Evolutionary conservation across 1,140 invertebrate species (phyloP).

Genomic region (Maniola jurtina): DNA sequence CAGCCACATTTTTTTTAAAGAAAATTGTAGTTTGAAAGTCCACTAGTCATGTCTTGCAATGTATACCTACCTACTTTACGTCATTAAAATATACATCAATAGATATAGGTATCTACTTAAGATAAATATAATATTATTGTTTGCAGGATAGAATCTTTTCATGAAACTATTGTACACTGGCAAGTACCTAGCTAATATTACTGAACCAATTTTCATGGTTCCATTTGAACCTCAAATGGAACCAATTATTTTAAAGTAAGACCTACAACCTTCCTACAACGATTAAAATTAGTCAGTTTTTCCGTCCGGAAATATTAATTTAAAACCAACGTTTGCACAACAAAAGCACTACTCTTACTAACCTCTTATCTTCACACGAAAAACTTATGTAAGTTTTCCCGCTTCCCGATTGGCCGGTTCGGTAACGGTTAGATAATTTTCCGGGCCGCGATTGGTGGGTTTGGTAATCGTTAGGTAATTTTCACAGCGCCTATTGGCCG

Average conservation of each 20-base stretch:
- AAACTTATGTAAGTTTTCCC: conserved; percentile 42
- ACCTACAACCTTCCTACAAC: not conserved
- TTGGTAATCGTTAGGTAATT: conserved; percentile 51
- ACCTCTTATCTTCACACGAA: conserved; percentile 11
- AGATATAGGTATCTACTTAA: too few relatives aligned
- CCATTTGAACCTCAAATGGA: too few relatives aligned
- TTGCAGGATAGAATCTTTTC: too few relatives aligned
- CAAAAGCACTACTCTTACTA: conserved; percentile 9
- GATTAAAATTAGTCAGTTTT: not conserved
- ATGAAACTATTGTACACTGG: too few relatives aligned
- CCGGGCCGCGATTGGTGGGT: conserved; percentile 46
- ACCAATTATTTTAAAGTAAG: not conserved
- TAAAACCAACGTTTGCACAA: not conserved
- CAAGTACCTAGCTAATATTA: too few relatives aligned
- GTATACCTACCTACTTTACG: too few relatives aligned
- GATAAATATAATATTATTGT: too few relatives aligned
- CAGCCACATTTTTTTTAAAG: too few relatives aligned
- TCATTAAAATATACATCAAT: too few relatives aligned
- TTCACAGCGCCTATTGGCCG: conserved; percentile 46
- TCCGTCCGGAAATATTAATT: not conserved
- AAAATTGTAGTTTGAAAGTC: too few relatives aligned
- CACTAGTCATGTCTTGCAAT: too few relatives aligned
- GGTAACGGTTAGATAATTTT: conserved; percentile 51
- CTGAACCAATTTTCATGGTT: too few relatives aligned
- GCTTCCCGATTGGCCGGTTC: conserved; percentile 47